Evolutionary conservation across 2,797 vertebrate genomes (phyloP).

Genomic region (Mastacembelus armatus): DNA sequence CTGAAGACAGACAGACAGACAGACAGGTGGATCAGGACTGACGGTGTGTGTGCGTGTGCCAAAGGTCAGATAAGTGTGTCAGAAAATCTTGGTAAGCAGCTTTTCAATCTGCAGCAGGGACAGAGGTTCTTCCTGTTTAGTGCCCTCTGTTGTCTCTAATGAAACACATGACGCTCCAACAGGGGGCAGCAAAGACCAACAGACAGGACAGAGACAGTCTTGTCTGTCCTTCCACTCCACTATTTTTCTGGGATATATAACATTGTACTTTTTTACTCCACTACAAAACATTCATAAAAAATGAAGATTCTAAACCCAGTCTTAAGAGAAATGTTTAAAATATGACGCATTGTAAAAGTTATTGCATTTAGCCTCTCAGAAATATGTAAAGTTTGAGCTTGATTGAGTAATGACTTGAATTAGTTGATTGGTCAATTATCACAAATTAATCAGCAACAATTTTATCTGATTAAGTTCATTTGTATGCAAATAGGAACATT

Average conservation of each 20-base stretch:
- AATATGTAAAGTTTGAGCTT: too few relatives aligned
- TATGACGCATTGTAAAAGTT: too few relatives aligned
- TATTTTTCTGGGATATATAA: neutral
- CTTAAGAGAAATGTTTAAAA: too few relatives aligned
- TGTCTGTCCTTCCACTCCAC: neutral
- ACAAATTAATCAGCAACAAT: too few relatives aligned
- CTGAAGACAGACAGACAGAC: constrained; percentile 73
- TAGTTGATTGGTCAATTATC: too few relatives aligned
- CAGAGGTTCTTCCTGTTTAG: constrained; percentile 25
- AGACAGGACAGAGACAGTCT: constrained; percentile 19
- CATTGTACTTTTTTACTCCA: neutral
- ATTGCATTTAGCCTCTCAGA: too few relatives aligned
- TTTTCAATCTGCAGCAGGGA: constrained; percentile 32
- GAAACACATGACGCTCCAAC: constrained; percentile 18
- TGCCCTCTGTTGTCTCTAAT: neutral
- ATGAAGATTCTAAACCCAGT: too few relatives aligned
- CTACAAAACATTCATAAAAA: neutral
- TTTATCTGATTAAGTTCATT: too few relatives aligned
- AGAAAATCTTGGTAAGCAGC: constrained; percentile 13
- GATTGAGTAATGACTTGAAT: too few relatives aligned
- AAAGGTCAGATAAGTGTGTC: constrained; percentile 29
- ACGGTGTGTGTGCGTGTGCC: constrained; percentile 12
- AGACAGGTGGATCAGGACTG: neutral
- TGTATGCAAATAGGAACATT: too few relatives aligned
- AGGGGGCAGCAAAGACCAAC: constrained; percentile 69